phyloP scores from a whole-genome alignment of 2,888 invertebrate genomes.

The Netelia fuscicornis region DNA sequence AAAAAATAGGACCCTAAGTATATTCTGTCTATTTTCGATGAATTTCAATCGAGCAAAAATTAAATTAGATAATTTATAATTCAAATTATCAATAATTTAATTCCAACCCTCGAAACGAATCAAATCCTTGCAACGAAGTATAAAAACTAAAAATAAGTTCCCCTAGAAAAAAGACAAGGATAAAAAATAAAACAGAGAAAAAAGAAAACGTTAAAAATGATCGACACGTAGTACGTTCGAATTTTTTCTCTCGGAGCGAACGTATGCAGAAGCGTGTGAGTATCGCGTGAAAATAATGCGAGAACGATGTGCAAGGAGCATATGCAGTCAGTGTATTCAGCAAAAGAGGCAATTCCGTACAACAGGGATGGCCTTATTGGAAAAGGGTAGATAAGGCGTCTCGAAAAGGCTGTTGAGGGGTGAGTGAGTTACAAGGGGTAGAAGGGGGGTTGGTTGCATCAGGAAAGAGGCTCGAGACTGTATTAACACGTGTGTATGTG shows the following conservation, averaged over 20 bases:
- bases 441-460: conserved; percentile 32
- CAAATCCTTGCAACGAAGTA: too few species aligned
- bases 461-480: conserved; percentile 63
- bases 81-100: too few species aligned
- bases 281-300: conserved; percentile 32
- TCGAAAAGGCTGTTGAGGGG: conserved; percentile 28
- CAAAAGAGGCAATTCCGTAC: conserved; percentile 82
- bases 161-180: too few species aligned
- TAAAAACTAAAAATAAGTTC: too few species aligned
- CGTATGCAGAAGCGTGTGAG: neutral
- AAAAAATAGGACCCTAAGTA: too few species aligned
- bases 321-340: conserved; percentile 40
- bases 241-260: neutral
- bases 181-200: too few species aligned
- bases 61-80: too few species aligned
- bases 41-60: too few species aligned
- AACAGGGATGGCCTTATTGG: conserved; percentile 82
- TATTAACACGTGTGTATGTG: conserved; percentile 42
- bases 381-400: conserved; percentile 83
- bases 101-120: too few species aligned
- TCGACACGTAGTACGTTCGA: neutral
- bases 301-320: conserved; percentile 31
- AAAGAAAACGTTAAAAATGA: neutral
- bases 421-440: conserved; percentile 9
- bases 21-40: too few species aligned